Percentiles rank a stretch among this genome's conserved stretches.
phyloP scores from a whole-genome alignment of 1,140 invertebrate genomes.

The Diabrotica virgifera region DNA sequence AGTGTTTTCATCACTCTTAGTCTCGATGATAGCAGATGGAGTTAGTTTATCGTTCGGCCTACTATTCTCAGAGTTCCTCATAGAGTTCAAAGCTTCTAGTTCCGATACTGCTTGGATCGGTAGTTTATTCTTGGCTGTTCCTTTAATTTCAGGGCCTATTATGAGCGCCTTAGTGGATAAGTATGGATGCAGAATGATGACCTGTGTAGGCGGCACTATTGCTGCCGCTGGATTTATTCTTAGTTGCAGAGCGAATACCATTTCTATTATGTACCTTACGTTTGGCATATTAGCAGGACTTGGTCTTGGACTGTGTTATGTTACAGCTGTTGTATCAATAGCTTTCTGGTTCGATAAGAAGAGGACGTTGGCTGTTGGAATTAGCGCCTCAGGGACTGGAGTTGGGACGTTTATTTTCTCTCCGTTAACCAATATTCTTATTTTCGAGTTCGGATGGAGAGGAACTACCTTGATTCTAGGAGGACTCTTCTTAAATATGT shows the following conservation, averaged over 20 bases:
- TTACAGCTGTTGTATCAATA: conserved; percentile 88
- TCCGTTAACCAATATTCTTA: conserved; percentile 71
- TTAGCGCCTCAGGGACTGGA: conserved; percentile 87
- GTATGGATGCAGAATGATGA: conserved; percentile 82
- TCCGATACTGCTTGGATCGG: conserved; percentile 86
- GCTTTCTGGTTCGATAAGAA: conserved; percentile 96
- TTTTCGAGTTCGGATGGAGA: conserved; percentile 80
- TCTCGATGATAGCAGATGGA: conserved; percentile 93
- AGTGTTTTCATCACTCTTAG: conserved; percentile 76
- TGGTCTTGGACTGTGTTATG: conserved; percentile 82
- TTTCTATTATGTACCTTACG: conserved; percentile 78
- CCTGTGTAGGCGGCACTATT: conserved; percentile 74
- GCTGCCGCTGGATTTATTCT: conserved; percentile 76
- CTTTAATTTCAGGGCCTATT: conserved; percentile 80
- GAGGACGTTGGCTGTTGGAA: conserved; percentile 85
- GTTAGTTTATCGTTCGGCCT: conserved; percentile 91
- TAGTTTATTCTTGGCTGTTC: conserved; percentile 84
- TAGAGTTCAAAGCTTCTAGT: conserved; percentile 77
- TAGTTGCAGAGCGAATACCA: conserved; percentile 68
- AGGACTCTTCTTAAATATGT: conserved; percentile 66
- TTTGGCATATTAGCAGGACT: conserved; percentile 84
- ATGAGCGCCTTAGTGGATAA: conserved; percentile 85
- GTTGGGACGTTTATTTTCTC: conserved; percentile 84
- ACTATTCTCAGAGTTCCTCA: conserved; percentile 82
- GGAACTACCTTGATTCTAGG: conserved; percentile 75